Base-by-base conservation (phyloP, 2,113 vertebrate genomes). In the Petrocephalus microphthalmus region DNA sequence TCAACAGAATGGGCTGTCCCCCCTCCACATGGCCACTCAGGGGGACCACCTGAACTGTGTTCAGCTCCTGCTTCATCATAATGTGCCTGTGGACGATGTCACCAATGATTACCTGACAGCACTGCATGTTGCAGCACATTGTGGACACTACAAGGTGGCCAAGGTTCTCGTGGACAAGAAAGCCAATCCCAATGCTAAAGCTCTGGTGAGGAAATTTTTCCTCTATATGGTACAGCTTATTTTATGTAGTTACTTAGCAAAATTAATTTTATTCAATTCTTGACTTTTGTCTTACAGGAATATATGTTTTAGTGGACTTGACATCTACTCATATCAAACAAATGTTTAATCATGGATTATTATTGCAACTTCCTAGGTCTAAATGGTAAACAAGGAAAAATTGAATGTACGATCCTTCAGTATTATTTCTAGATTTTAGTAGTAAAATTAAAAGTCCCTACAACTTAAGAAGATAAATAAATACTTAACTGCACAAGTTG, bases 131-230 rank as follows among this genome's bases (percentile, higher is more conserved):
- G 98, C 98, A 0, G 98, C 98, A 53, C 98, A 99, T 95, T 99
- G 98, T 1, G 98, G 98, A 47, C 98, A 99, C 91, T 99, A 99
- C 96, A 99, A 99, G 94, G 98, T 99, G n/a, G 98, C 98, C 49
- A 99, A 99, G 95, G 98, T 99, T 93, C 97, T 99, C 87, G 94
- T 99, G 94, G 98, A 99, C 93, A 99, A 99, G 94, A 99, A 98
- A 92, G 98, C 98, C 22, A 99, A 99, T 91, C 98, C 98, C 91
- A 99, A 99, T 82, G 98, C 98, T 95, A 99, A 99, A 95, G 98
- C 98, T 67, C 94, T 99, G 97, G 98, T 99, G 91, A 97, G 96
- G 15, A 33, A 56, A 54, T 42, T 37, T 29, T 71, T 87, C 19
- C 25, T 56, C 20, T 45, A 2, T 20, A 52, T 19, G 10, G 60